Base-by-base conservation (phyloP, 2,113 vertebrate species). In the Lathamus discolor region DNA sequence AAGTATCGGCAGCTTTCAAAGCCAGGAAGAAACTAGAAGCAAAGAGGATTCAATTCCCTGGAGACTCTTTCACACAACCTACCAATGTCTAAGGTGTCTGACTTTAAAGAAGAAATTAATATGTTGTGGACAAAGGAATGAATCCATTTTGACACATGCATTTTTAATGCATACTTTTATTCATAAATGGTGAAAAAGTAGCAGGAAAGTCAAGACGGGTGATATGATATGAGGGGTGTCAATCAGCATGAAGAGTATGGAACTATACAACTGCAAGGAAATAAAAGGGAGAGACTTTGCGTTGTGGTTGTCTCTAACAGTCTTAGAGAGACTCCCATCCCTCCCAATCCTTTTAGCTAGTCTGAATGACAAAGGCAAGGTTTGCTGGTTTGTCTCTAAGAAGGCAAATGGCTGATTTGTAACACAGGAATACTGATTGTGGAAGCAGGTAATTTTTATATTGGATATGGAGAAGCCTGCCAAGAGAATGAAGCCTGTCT, bases 41-140 rank as follows among this genome's bases (percentile, higher is more conserved):
- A 61, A 97, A 96, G 80, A 97, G 92, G 94, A 96, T 64, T 91
- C 96, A 33, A 19, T 98, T 97, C 39, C 96, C 95, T 5, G 85
- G 88, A 44, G 94, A 97, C 86, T 97, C 98, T 78, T 98, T 98
- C 79, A 96, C 98, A 31, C 98, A 98, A 39, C 98, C 98, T 92
- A 98, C 99, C 25, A 98, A 98, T 6, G 99, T 99, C 61, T 99
- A 97, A 98, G 84, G 22, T 67, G 7, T 51, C 44, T 69, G 61
- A 51, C 19, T 66, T 74, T n/a, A 76, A 80, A 92, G 69, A 91
- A 55, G 39, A 52, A 23, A 49, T 39, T 1, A 37, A 3, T 76
- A 31, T 46, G 43, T 89, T 93, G 55, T 43, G 72, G 89, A 54
- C 86, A 82, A 83, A 96, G 67, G 73, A 72, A 44, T 52, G 7